phyloP scores from a whole-genome alignment of 2,113 vertebrate genomes.

The Pollachius pollachius region DNA sequence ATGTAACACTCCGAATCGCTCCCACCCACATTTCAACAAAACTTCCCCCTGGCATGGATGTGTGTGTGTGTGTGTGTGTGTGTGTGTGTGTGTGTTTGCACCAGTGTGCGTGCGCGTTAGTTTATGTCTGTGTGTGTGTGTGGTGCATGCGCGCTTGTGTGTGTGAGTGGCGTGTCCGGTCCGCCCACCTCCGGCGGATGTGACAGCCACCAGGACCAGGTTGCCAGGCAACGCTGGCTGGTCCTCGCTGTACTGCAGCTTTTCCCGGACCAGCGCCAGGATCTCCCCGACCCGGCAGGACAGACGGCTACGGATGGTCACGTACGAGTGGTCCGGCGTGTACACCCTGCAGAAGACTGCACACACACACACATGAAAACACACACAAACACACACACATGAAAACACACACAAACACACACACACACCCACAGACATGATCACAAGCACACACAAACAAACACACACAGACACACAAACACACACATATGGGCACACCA shows the following conservation, averaged over 20 bases:
- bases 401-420: no score
- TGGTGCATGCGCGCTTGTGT: no score
- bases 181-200: slow-evolving; percentile 85
- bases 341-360: slow-evolving; percentile 96
- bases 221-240: slow-evolving; percentile 81
- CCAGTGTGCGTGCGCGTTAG: neutral
- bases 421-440: no score
- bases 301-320: slow-evolving; percentile 93
- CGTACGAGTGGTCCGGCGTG: slow-evolving; percentile 94
- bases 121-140: slow-evolving; percentile 1
- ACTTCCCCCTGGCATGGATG: no score
- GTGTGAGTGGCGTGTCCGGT: no score
- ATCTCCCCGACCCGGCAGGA: slow-evolving; percentile 96
- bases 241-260: slow-evolving; percentile 93
- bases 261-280: slow-evolving; percentile 88
- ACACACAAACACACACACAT: neutral
- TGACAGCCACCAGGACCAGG: slow-evolving; percentile 88
- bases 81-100: neutral
- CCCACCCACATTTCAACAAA: no score
- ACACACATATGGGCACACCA: no score
- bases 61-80: no score
- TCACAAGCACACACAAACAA: no score
- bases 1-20: neutral
- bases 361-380: neutral
- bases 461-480: no score